A percentile compares a stretch with the other conserved stretches of the same genome.
Conservation (phyloP, 2,888 invertebrate species). For the Chymomyza procnemis region DNA sequence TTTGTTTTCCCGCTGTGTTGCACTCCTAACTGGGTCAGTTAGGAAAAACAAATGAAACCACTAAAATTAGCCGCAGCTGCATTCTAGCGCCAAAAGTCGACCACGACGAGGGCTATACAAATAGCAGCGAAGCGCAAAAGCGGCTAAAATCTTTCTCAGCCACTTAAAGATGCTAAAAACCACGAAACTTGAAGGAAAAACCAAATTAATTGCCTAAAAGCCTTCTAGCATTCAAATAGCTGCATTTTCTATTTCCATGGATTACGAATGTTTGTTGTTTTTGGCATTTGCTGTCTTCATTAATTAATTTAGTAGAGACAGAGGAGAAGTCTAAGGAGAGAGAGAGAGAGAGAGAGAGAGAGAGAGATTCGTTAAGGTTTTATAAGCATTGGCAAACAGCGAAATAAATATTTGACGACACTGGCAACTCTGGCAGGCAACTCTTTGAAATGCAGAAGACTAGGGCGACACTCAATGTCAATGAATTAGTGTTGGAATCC, state of each 20-base stretch:
- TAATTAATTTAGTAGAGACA: conserved; percentile 55
- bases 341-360: no score
- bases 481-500: neutral
- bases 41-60: neutral
- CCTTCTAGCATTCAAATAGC: neutral
- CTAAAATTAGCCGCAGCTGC: neutral
- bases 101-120: neutral
- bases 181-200: neutral
- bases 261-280: conserved; percentile 1
- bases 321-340: neutral
- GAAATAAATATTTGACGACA: conserved; percentile 57
- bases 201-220: neutral
- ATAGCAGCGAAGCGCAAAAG: conserved; percentile 21
- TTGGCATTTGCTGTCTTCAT: conserved; percentile 48
- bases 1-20: neutral
- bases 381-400: conserved; percentile 33
- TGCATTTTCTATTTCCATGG: conserved; percentile 1
- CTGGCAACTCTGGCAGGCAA: conserved; percentile 7
- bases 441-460: neutral
- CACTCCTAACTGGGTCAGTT: neutral
- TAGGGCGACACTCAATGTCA: neutral
- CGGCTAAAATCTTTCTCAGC: conserved; percentile 49
- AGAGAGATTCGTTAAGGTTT: neutral
- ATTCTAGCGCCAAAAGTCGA: neutral
- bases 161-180: conserved; percentile 26